Evolutionary conservation across 2,888 invertebrate species (phyloP).

Genomic region (Netelia fuscicornis): DNA sequence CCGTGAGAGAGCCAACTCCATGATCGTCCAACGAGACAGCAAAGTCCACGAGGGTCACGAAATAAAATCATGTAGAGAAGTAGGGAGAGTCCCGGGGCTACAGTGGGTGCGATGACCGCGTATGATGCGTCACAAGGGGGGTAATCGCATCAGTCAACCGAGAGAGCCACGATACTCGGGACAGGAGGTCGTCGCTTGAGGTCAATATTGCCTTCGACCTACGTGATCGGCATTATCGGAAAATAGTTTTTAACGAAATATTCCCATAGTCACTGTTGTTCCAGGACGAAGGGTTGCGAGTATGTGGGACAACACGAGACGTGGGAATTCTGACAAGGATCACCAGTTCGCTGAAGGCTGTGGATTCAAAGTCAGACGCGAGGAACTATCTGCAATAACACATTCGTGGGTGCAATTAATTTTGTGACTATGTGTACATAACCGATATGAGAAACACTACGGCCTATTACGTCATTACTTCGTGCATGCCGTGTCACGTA

Average conservation of each 20-base stretch:
- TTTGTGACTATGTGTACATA: neutral
- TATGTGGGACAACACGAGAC: neutral
- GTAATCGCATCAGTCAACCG: conserved; percentile 47
- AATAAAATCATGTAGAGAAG: conserved; percentile 3
- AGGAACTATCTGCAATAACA: conserved; percentile 13
- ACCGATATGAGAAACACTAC: conserved; percentile 12
- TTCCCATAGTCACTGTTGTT: conserved; percentile 27
- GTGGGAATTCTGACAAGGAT: neutral
- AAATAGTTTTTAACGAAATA: conserved; percentile 27
- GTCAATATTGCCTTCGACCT: conserved; percentile 57
- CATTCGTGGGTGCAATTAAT: conserved; percentile 6
- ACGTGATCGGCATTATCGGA: conserved; percentile 55
- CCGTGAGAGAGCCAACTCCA: neutral
- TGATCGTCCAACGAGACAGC: neutral
- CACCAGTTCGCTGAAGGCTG: neutral
- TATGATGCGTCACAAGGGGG: conserved; percentile 9
- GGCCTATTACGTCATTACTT: conserved; percentile 11
- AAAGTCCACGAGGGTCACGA: conserved; percentile 31
- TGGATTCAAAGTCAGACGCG: conserved; percentile 6
- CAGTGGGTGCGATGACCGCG: conserved; percentile 15
- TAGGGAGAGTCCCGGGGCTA: neutral
- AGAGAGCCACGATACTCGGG: conserved; percentile 23
- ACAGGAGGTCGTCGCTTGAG: conserved; percentile 18
- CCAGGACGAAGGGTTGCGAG: neutral
- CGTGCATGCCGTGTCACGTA: neutral